Percentiles rank a stretch among this genome's conserved stretches.
These are phyloP conservation scores for Peromyscus nudipes DNA, from an alignment of 2,797 vertebrate genomes.

Conservation along the genomic window DNA sequence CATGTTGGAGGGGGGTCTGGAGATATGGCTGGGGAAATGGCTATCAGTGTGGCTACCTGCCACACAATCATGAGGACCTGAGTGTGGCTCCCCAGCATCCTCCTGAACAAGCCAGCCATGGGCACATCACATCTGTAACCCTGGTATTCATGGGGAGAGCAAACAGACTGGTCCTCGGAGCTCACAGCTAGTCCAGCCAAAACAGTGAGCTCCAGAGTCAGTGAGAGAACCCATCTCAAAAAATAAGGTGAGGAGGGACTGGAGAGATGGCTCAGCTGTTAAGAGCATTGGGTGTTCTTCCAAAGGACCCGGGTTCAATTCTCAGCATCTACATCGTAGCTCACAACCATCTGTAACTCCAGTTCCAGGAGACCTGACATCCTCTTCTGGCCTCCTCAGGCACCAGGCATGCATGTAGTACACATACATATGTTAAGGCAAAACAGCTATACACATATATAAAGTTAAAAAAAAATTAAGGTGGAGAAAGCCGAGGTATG, in stretches of 20 bases:
- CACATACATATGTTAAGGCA: not conserved
- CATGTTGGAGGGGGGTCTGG: not conserved
- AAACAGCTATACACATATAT: not conserved
- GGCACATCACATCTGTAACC: not conserved
- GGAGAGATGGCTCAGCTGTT: not conserved
- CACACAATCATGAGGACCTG: not conserved
- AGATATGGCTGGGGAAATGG: too few relatives aligned
- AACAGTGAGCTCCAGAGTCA: not conserved
- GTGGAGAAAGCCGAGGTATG: not conserved
- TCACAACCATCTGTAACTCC: not conserved
- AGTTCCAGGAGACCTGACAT: not conserved
- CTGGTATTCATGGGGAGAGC: not conserved
- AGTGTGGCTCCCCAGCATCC: not conserved
- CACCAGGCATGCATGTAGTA: not conserved
- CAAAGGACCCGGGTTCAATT: not conserved
- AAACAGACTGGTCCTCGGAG: not conserved
- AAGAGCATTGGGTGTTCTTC: not conserved
- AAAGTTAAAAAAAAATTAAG: not conserved
- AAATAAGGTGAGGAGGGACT: too few relatives aligned
- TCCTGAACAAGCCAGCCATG: not conserved
- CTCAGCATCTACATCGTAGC: too few relatives aligned
- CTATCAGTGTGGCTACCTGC: too few relatives aligned
- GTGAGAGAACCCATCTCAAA: not conserved
- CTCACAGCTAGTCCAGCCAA: not conserved
- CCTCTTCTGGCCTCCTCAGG: not conserved